Conservation (phyloP, 2,113 vertebrate genomes). For the Psittacula cyanocephala region DNA sequence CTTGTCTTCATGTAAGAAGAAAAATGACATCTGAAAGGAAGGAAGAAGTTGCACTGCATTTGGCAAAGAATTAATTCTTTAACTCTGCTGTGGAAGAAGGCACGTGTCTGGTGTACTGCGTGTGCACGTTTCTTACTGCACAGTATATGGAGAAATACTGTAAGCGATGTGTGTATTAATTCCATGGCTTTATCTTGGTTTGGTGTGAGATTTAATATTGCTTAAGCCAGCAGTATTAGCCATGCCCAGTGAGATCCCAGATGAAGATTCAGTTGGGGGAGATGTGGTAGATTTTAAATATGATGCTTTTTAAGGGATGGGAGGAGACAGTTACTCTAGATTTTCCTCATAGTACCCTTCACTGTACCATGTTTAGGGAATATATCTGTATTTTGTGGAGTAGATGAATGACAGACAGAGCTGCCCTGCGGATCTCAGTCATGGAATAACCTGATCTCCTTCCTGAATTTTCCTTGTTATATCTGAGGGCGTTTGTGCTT, state of each 20-base stretch:
- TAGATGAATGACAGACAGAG: background rate
- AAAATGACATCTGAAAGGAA: background rate
- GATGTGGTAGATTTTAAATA: background rate
- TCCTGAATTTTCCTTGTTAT: background rate
- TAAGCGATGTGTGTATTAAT: background rate
- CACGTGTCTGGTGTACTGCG: background rate
- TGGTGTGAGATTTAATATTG: background rate
- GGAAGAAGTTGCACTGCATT: background rate
- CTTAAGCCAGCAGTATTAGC: background rate
- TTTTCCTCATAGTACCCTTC: background rate
- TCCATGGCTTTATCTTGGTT: background rate
- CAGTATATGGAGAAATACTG: background rate
- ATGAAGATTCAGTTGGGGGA: background rate
- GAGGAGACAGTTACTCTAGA: background rate
- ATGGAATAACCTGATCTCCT: background rate
- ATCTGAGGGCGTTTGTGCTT: background rate
- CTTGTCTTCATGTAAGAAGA: background rate
- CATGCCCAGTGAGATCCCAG: background rate
- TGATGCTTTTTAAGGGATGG: background rate
- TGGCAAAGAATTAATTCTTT: background rate
- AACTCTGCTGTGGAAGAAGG: background rate
- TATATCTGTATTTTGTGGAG: background rate
- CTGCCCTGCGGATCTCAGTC: background rate
- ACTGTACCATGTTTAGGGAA: background rate
- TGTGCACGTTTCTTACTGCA: background rate